Base-by-base conservation (phyloP, 1,140 invertebrate species). In the Drosophila ogumai region DNA sequence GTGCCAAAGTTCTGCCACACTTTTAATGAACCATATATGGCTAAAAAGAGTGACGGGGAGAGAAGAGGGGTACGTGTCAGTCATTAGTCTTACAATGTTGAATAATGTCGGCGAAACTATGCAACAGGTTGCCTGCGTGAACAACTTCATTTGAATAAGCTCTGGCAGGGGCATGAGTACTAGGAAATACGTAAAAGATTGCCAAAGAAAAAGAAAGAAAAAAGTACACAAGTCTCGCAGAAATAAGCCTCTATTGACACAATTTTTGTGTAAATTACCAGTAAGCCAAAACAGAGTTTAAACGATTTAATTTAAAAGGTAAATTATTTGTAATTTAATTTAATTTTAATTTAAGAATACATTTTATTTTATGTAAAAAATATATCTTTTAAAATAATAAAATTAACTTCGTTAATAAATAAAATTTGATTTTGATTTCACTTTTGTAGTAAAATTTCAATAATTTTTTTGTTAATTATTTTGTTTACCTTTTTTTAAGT, bases 1-100 rank as follows among this genome's bases (percentile, higher is more conserved):
- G 41, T 81, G 78, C 72, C 78, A 80, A 81, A 76, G 82, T 85
- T 85, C 82, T 85, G 82, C 82, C 82, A 86, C 82, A 79, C 82
- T 87, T 87, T 87, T 87, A 82, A 82, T 87, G 79, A 72, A 78
- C 74, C 74, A 74, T 73, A 63, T 47, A 65, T 36, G 32, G 67
- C 82, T 87, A 60, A 40, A 82, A 78, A 64, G 49, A 79, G 13
- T 28, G 19, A 65, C 31, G 28, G 28, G 25, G 0, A 22, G 44
- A 57, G 31, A 36, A 28, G 34, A 50, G 67, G 10, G 44, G 46
- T 74, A 76, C 65, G 61, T 68, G 73, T 44, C 61, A 34, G 63
- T 56, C 74, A 76, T 76, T 76, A 76, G 73, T 60, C 15, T 31
- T 55, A 36, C 57, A 44, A 41, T 40, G 68, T 74, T 72, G 65